Percentiles rank a stretch among this genome's conserved stretches.
phyloP scores from a whole-genome alignment of 1,140 invertebrate genomes.

The Venturia canescens region DNA sequence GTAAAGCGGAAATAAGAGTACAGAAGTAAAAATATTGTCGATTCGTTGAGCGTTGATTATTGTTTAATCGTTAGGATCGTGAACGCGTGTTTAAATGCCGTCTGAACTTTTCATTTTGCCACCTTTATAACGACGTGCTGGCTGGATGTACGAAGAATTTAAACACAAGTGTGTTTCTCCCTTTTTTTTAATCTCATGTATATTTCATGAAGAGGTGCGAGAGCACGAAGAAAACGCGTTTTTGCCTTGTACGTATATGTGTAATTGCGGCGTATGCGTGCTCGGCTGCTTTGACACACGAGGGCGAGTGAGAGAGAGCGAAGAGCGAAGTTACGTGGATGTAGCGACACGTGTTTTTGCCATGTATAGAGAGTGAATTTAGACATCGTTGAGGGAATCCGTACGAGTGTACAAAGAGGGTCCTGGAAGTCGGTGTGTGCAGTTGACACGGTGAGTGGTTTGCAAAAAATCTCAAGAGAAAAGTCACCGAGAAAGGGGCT shows the following conservation, averaged over 20 bases:
- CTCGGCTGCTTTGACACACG: slow-evolving; percentile 11
- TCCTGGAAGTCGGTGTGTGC: too few relatives aligned
- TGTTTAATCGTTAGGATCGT: slow-evolving; percentile 29
- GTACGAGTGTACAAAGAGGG: too few relatives aligned
- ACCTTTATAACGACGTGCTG: slow-evolving; percentile 42
- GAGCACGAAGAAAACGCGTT: slow-evolving; percentile 22
- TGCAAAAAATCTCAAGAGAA: too few relatives aligned
- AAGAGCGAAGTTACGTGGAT: slow-evolving; percentile 21
- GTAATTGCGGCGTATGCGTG: slow-evolving; percentile 12
- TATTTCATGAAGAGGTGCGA: slow-evolving; percentile 58
- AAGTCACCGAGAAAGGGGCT: background rate
- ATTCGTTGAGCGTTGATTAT: background rate
- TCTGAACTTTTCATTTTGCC: slow-evolving; percentile 60
- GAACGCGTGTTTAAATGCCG: slow-evolving; percentile 51
- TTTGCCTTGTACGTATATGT: background rate
- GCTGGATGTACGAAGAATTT: slow-evolving; percentile 11
- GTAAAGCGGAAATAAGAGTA: background rate
- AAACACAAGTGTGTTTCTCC: slow-evolving; percentile 35
- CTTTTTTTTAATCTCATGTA: slow-evolving; percentile 55
- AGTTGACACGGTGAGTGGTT: too few relatives aligned
- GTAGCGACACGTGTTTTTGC: slow-evolving; percentile 28
- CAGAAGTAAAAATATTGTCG: background rate
- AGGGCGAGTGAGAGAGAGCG: background rate
- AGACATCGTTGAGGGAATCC: background rate
- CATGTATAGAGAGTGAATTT: slow-evolving; percentile 16